Conservation (phyloP, 2,797 vertebrate species). For the Amazona finschi region DNA sequence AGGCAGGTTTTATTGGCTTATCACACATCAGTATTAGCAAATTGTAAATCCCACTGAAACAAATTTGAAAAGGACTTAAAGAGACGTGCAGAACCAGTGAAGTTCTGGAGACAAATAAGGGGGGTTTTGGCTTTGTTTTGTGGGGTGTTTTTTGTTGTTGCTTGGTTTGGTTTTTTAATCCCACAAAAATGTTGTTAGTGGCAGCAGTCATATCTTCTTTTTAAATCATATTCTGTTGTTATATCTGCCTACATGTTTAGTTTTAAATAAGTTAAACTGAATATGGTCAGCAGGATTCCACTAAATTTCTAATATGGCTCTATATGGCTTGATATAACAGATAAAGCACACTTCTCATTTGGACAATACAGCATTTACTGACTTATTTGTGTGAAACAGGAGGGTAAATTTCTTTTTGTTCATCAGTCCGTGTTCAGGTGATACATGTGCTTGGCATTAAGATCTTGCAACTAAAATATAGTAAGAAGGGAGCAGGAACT, state of each 20-base stretch:
- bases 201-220: background rate
- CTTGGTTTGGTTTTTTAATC: background rate
- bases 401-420: background rate
- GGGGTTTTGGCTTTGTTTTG: background rate
- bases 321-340: background rate
- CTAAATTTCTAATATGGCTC: background rate
- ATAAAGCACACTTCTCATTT: background rate
- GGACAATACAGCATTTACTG: background rate
- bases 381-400: background rate
- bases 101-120: conserved; percentile 26
- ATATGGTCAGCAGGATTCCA: background rate
- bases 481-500: background rate
- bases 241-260: background rate
- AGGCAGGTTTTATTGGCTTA: conserved; percentile 78
- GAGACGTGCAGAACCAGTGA: conserved; percentile 32
- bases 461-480: background rate
- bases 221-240: background rate
- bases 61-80: conserved; percentile 59
- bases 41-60: conserved; percentile 76
- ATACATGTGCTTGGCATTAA: background rate
- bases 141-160: background rate
- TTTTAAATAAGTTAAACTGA: background rate
- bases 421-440: background rate
- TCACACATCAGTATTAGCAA: conserved; percentile 78
- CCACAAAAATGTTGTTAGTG: conserved; percentile 5